A percentile compares a stretch with the other conserved stretches of the same genome.
phyloP scores from a whole-genome alignment of 2,888 invertebrate species.

The Phyllotreta cruciferae region DNA sequence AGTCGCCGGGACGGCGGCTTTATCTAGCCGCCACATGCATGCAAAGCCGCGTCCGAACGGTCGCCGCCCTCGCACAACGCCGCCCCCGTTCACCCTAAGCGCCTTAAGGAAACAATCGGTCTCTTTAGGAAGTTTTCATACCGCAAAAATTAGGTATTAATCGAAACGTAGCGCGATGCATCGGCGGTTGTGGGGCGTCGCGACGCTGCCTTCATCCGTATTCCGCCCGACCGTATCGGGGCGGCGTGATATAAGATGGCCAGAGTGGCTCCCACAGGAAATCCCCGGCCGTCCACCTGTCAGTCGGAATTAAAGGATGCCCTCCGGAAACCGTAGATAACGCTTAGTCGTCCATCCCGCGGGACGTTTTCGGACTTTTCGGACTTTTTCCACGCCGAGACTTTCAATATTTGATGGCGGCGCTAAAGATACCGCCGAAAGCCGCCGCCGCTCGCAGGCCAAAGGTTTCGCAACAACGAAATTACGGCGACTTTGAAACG shows the following conservation, averaged over 20 bases:
- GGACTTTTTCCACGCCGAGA: constrained; percentile 53
- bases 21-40: constrained; percentile 55
- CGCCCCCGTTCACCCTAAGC: constrained; percentile 15
- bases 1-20: constrained; percentile 55
- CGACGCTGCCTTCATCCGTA: constrained; percentile 32
- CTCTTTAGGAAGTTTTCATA: too few relatives aligned
- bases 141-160: too few relatives aligned
- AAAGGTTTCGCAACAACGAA: constrained; percentile 1
- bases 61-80: constrained; percentile 64
- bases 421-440: constrained; percentile 49
- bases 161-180: too few relatives aligned
- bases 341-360: constrained; percentile 53
- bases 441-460: neutral
- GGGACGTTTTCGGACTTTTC: constrained; percentile 42
- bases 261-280: constrained; percentile 57
- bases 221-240: constrained; percentile 52
- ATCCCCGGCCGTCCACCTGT: constrained; percentile 62
- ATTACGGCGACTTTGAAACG: constrained; percentile 5
- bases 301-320: constrained; percentile 67
- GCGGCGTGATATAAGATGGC: constrained; percentile 56
- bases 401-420: constrained; percentile 58
- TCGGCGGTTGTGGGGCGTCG: constrained; percentile 57
- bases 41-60: constrained; percentile 64
- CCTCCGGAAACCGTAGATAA: constrained; percentile 57
- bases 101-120: too few relatives aligned